A percentile compares a stretch with the other conserved stretches of the same genome.
Conservation (phyloP, 2,888 invertebrate species). For the Ypsolopha scabrella region DNA sequence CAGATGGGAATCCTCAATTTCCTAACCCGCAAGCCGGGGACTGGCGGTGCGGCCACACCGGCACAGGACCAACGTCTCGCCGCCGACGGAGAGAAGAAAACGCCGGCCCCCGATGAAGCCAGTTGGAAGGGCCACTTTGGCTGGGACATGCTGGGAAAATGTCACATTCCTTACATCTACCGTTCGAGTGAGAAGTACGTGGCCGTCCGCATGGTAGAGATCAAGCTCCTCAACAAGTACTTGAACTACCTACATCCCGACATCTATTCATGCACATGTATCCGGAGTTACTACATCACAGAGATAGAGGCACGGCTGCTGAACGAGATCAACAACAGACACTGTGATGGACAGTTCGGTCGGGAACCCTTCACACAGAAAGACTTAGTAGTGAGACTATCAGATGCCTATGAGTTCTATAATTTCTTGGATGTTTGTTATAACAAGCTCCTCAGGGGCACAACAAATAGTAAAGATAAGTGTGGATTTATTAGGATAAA, state of each 20-base stretch:
- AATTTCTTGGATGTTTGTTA: slow-evolving; percentile 92
- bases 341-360: slow-evolving; percentile 92
- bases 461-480: slow-evolving; percentile 78
- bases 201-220: slow-evolving; percentile 94
- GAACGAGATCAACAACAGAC: slow-evolving; percentile 92
- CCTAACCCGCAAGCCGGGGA: slow-evolving; percentile 57
- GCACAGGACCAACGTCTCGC: slow-evolving; percentile 34
- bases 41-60: slow-evolving; percentile 23
- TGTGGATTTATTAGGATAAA: slow-evolving; percentile 94
- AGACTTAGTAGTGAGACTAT: slow-evolving; percentile 89
- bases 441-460: slow-evolving; percentile 81
- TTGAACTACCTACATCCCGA: slow-evolving; percentile 89
- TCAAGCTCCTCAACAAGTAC: slow-evolving; percentile 90
- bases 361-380: slow-evolving; percentile 88
- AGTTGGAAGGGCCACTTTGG: slow-evolving; percentile 88
- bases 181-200: slow-evolving; percentile 88
- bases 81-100: slow-evolving; percentile 48
- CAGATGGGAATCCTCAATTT: slow-evolving; percentile 74
- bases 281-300: slow-evolving; percentile 93
- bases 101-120: slow-evolving; percentile 75
- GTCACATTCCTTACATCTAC: slow-evolving; percentile 89
- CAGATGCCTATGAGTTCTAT: slow-evolving; percentile 91
- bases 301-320: slow-evolving; percentile 90
- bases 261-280: slow-evolving; percentile 91
- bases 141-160: slow-evolving; percentile 89